These are phyloP conservation scores for Gasteruption jaculator DNA, from an alignment of 2,888 invertebrate genomes.

Conservation along the genomic window DNA sequence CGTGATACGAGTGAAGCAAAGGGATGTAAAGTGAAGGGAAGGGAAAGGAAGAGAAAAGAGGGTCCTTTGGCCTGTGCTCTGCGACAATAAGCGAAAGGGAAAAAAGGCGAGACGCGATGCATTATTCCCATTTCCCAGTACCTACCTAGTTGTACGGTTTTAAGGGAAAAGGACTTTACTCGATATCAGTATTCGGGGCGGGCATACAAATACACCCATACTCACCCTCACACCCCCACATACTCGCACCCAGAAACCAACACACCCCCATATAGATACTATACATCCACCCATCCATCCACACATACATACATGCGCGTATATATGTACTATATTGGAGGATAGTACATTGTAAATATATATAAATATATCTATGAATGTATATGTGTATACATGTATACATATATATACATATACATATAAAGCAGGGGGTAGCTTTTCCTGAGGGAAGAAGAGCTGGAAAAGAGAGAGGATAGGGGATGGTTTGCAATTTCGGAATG, in stretches of 20 bases:
- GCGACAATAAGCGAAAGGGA: constrained; percentile 16
- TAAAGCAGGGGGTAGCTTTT: constrained; percentile 39
- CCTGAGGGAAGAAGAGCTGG: constrained; percentile 41
- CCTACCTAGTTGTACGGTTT: constrained; percentile 41
- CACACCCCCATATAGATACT: too few species aligned
- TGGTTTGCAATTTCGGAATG: constrained; percentile 51
- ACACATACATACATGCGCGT: too few species aligned
- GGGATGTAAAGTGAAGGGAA: constrained; percentile 6
- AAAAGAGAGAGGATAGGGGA: constrained; percentile 26
- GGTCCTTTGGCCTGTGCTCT: too few species aligned
- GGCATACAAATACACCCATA: too few species aligned
- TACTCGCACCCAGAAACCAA: too few species aligned
- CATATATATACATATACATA: too few species aligned
- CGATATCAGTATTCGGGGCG: constrained; percentile 50
- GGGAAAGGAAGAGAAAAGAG: constrained; percentile 12
- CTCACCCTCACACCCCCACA: too few species aligned
- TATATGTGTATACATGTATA: too few species aligned
- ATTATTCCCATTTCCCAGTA: constrained; percentile 46
- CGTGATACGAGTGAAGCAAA: constrained; percentile 9
- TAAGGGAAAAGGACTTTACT: constrained; percentile 43
- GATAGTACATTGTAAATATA: too few species aligned
- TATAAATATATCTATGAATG: too few species aligned
- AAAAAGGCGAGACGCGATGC: constrained; percentile 31
- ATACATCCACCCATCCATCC: too few species aligned
- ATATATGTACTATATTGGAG: too few species aligned